Conservation (phyloP, 2,113 vertebrate species). For the Actinemys pallida region DNA sequence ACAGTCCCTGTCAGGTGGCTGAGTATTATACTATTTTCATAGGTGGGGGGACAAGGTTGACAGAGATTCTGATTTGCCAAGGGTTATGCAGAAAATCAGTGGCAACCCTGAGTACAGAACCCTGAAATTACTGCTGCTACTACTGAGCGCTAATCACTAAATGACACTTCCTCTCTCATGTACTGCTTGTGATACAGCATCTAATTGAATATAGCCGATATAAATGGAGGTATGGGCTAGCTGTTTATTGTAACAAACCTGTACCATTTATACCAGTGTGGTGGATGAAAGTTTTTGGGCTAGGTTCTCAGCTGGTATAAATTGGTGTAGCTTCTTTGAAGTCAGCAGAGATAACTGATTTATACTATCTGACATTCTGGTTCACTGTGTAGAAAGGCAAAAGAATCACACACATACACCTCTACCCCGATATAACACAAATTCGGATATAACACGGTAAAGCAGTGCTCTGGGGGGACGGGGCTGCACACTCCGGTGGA, state of each 20-base stretch:
- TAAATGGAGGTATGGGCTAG: neutral
- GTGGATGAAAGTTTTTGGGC: neutral
- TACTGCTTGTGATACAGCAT: neutral
- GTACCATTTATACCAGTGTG: neutral
- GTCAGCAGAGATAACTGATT: neutral
- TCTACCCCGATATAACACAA: no score
- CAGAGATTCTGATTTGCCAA: neutral
- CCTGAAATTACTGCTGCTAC: neutral
- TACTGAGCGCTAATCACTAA: neutral
- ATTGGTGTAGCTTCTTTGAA: neutral
- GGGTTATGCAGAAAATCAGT: neutral
- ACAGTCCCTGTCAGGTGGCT: neutral
- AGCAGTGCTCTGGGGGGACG: no score
- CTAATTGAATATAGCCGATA: neutral
- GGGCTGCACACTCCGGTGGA: no score
- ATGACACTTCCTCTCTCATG: accelerated
- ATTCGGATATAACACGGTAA: no score
- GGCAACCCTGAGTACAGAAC: neutral
- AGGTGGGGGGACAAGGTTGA: neutral
- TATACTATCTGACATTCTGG: neutral
- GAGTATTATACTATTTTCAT: neutral
- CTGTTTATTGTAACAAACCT: neutral
- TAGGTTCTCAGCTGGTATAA: neutral
- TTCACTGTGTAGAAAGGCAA: neutral
- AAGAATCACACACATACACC: neutral